These are phyloP conservation scores for Autographa gamma DNA, from an alignment of 2,888 invertebrate species.

Conservation along the genomic window DNA sequence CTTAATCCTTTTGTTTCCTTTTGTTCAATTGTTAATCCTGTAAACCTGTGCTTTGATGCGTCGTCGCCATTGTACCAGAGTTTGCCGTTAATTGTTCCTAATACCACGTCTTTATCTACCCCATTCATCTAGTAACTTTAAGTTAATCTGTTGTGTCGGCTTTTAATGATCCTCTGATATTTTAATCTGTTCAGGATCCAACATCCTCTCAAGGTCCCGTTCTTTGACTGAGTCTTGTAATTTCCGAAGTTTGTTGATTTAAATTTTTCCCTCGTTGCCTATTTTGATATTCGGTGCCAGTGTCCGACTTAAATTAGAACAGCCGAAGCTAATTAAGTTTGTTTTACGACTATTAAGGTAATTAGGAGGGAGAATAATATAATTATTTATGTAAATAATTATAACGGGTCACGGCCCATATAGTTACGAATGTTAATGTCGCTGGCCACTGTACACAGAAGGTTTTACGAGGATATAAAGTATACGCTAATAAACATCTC, in stretches of 20 bases:
- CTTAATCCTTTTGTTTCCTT: conserved; percentile 74
- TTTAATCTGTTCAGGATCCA: conserved; percentile 36
- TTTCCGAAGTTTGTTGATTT: conserved; percentile 34
- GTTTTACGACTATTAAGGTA: conserved; percentile 61
- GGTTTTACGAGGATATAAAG: conserved; percentile 55
- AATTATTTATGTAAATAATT: conserved; percentile 62
- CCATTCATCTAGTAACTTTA: conserved; percentile 62
- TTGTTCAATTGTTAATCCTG: conserved; percentile 71
- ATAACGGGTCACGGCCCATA: conserved; percentile 58
- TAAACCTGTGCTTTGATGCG: conserved; percentile 71
- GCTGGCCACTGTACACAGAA: conserved; percentile 38
- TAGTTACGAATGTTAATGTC: conserved; percentile 51
- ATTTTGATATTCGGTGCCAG: conserved; percentile 56
- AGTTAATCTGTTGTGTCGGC: conserved; percentile 62
- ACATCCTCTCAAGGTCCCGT: conserved; percentile 33
- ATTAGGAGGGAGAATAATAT: conserved; percentile 57
- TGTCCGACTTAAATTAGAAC: conserved; percentile 52
- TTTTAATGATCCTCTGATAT: conserved; percentile 44
- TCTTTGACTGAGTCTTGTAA: conserved; percentile 13
- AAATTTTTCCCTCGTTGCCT: conserved; percentile 38
- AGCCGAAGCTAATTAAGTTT: conserved; percentile 57
- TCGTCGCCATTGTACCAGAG: conserved; percentile 60
- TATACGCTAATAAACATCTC: conserved; percentile 59
- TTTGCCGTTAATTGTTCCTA: conserved; percentile 71
- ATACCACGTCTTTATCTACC: conserved; percentile 64